Base-by-base conservation (phyloP, 2,113 vertebrate species). In the Corvus cornix region DNA sequence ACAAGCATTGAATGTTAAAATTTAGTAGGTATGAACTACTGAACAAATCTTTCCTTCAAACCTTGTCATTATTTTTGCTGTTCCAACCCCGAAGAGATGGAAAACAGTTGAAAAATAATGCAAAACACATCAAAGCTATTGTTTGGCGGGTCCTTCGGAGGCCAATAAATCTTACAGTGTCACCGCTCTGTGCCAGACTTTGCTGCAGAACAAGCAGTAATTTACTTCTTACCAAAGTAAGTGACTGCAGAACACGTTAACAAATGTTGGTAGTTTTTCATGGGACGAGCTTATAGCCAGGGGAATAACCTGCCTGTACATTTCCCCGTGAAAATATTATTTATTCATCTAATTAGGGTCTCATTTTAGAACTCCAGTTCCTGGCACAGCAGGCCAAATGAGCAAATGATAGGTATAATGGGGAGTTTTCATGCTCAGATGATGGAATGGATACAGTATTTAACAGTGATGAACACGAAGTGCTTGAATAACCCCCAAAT, bases 1-100 rank as follows among this genome's bases (percentile, higher is more conserved):
- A 91, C 80, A 52, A 78, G 94, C 95, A 98, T 97, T 97, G 98
- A 97, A 98, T 93, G 97, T 98, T 98, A 98, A 98, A 98, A 98
- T 96, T 96, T 94, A 94, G 73, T 87, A 91, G 93, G 86, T 78
- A 96, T 56, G 81, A 98, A 96, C 96, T 95, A 96, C 95, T 91
- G 96, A 98, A 97, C 95, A 97, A 98, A 97, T 70, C 85, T 96
- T 92, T 92, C 86, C 83, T 93, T 86, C 78, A 81, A 80, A 78
- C 94, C 90, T 90, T 89, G 87, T 89, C 93, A 96, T 91, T 89
- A 59, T 95, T 95, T 96, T 95, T 51, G 41, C 88, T 91, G 56
- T 75, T 97, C 75, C 58, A 53, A 79, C 56, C 67, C 62, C 68
- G 72, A 87, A 72, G 16, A 89, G 84, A 91, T 33, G 93, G 81